phyloP scores from a whole-genome alignment of 2,113 vertebrate genomes.

The Sorex fumeus region DNA sequence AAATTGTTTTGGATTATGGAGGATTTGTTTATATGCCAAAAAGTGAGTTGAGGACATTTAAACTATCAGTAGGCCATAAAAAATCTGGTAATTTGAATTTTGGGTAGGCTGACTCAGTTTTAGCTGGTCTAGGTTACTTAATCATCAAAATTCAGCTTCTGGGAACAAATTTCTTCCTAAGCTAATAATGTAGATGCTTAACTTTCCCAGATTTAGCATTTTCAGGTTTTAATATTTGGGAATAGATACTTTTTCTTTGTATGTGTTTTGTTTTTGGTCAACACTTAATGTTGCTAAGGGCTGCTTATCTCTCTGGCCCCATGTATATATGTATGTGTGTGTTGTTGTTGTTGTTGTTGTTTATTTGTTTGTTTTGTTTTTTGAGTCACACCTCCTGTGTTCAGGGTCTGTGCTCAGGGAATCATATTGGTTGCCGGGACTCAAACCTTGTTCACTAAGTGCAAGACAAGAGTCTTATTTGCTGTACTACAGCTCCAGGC shows the following conservation, averaged over 20 bases:
- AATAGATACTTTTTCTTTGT: background rate
- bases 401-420: no score
- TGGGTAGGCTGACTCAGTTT: constrained; percentile 26
- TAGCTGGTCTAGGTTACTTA: constrained; percentile 25
- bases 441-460: no score
- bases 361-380: no score
- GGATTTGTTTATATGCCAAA: constrained; percentile 51
- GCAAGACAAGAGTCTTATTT: no score
- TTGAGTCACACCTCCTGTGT: no score
- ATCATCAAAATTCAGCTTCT: constrained; percentile 26
- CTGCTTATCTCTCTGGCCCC: no score
- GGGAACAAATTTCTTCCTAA: constrained; percentile 53
- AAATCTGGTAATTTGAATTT: constrained; percentile 51
- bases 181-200: constrained; percentile 1
- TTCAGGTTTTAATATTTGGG: constrained; percentile 11
- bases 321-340: no score
- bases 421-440: no score
- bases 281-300: no score
- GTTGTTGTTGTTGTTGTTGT: no score
- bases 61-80: constrained; percentile 27
- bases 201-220: constrained; percentile 26
- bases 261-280: no score
- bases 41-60: background rate
- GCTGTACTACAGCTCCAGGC: no score
- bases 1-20: constrained; percentile 7